Base-by-base conservation (phyloP, 2,888 invertebrate genomes). In the Stratiomys singularior region DNA sequence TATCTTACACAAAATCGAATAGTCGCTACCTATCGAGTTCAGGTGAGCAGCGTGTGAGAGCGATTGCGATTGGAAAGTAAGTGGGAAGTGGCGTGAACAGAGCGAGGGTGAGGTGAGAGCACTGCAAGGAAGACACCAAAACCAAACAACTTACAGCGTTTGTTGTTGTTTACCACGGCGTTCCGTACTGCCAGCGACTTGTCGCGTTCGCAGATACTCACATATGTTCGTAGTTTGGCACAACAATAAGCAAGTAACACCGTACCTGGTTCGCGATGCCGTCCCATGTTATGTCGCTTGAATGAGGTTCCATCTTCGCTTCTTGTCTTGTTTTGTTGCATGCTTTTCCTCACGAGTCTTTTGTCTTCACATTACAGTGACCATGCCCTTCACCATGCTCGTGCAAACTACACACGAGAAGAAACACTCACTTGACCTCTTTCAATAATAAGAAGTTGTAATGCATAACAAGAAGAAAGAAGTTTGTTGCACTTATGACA, bases 361-460 rank as follows among this genome's bases (percentile, higher is more conserved):
- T 66, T 66, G 66, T 66, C 37, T 66, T 37, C 66, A 66, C 66
- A 37, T 66, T 27, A 47, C 69, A 27, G 67, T 67, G 69, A 69
- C 69, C 69, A 69, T 69, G 69, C 69, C 69, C 69, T 69, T 69
- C 69, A 47, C 69, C 46, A 44, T 46, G 5, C 47, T 21, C 46
- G 52, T 21, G 21, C 60, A 15, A 13, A 4, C 52, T n/a, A 15
- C 37, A 37, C 37, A 37, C 37, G 37, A 37, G 37, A 37, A 63
- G 63, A 63, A 37, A 67, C 69, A 69, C 46, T 69, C 52, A 69
- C 69, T 69, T 69, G 69, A 69, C 69, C 69, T 69, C 69, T 69
- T 69, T 69, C 52, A 47, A 47, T 47, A 66, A 37, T 37, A 28
- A 66, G 37, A 66, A 66, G 66, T 66, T n/a, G 18, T 66, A 52